These are phyloP conservation scores for Epirrita christyi DNA, from an alignment of 2,888 invertebrate genomes.

Conservation along the genomic window DNA sequence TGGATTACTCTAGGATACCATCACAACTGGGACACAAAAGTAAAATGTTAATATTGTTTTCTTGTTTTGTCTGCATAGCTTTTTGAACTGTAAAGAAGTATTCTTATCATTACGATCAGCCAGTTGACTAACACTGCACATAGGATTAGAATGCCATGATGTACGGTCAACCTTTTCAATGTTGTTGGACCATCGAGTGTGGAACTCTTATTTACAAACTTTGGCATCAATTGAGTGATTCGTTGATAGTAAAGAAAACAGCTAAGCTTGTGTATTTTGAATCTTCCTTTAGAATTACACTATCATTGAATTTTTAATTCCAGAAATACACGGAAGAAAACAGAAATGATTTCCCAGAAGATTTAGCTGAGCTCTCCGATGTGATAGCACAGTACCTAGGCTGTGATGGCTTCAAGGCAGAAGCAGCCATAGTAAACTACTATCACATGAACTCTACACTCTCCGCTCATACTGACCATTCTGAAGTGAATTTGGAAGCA, in stretches of 20 bases:
- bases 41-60: slow-evolving; percentile 68
- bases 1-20: slow-evolving; percentile 99
- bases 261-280: no score
- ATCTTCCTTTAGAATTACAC: background rate
- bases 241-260: no score
- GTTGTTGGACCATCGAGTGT: no score
- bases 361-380: slow-evolving; percentile 87
- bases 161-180: no score
- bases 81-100: no score
- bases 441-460: slow-evolving; percentile 97
- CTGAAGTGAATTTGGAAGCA: slow-evolving; percentile 93
- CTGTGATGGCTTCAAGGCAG: slow-evolving; percentile 87
- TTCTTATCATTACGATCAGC: no score
- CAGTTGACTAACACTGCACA: no score
- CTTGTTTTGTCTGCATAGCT: slow-evolving; percentile 33
- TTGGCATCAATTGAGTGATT: no score
- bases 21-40: slow-evolving; percentile 98
- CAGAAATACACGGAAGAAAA: slow-evolving; percentile 89
- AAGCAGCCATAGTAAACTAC: slow-evolving; percentile 98
- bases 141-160: no score
- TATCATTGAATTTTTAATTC: slow-evolving; percentile 29
- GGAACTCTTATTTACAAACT: no score
- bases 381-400: slow-evolving; percentile 86
- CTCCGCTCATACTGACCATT: slow-evolving; percentile 97
- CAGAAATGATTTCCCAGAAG: slow-evolving; percentile 89